phyloP scores from a whole-genome alignment of 2,113 vertebrate species.

The Crotalus viridis region DNA sequence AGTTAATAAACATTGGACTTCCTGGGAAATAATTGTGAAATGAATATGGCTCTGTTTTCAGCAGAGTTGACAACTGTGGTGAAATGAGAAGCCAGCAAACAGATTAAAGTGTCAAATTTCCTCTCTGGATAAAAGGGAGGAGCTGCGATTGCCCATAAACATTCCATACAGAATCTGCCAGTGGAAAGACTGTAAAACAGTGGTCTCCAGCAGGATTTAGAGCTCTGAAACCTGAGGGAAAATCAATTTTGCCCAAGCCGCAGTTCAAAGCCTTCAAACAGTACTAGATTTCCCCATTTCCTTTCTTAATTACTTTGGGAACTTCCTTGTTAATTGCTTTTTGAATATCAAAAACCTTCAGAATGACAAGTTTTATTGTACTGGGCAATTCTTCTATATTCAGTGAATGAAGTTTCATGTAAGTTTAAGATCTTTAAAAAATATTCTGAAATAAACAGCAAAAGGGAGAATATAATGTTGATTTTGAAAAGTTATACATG shows the following conservation, averaged over 20 bases:
- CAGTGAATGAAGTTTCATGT: neutral
- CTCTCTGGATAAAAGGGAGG: neutral
- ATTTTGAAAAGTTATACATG: neutral
- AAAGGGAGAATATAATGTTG: neutral
- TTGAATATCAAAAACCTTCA: neutral
- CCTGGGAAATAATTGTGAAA: neutral
- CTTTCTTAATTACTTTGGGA: neutral
- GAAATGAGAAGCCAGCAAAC: neutral
- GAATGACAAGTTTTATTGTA: neutral
- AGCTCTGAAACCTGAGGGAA: neutral
- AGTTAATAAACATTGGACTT: neutral
- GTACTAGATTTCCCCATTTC: neutral
- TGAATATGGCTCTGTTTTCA: neutral
- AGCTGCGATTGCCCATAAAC: neutral
- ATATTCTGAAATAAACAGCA: neutral
- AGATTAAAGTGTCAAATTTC: neutral
- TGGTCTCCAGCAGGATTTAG: neutral
- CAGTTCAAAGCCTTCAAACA: neutral
- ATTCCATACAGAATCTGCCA: neutral
- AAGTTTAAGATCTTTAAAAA: neutral
- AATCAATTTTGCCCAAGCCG: neutral
- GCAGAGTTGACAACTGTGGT: neutral
- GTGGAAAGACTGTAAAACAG: neutral
- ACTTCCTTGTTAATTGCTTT: neutral
- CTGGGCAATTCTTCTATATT: neutral